A percentile compares a stretch with the other conserved stretches of the same genome.
phyloP scores from a whole-genome alignment of 2,113 vertebrate species.

The Nansenia antarctica region DNA sequence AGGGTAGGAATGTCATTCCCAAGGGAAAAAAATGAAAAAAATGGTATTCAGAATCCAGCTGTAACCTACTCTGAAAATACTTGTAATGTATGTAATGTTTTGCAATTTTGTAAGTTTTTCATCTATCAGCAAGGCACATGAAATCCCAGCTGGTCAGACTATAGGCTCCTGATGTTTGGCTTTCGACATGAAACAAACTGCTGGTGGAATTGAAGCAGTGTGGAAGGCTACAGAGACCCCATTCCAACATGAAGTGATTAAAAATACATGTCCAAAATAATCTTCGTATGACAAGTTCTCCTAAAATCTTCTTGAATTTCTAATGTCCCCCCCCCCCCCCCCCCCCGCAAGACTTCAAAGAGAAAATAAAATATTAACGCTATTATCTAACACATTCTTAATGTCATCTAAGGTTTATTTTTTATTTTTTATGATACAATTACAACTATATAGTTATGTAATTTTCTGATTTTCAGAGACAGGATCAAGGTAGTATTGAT shows the following conservation, averaged over 20 bases:
- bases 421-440: constrained; percentile 62
- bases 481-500: background rate
- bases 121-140: constrained; percentile 61
- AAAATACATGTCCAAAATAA: constrained; percentile 67
- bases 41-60: constrained; percentile 61
- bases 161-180: constrained; percentile 51
- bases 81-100: constrained; percentile 55
- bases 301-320: constrained; percentile 66
- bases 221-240: constrained; percentile 40
- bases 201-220: constrained; percentile 61
- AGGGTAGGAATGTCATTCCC: background rate
- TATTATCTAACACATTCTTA: constrained; percentile 66
- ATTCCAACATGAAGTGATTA: constrained; percentile 62
- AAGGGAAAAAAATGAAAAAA: constrained; percentile 33
- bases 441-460: background rate
- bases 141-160: constrained; percentile 70
- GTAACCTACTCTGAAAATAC: constrained; percentile 43
- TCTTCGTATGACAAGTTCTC: constrained; percentile 59
- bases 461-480: background rate
- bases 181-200: constrained; percentile 66
- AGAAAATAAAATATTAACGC: constrained; percentile 66
- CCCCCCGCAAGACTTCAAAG: constrained; percentile 65
- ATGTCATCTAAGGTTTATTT: constrained; percentile 62
- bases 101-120: constrained; percentile 68
- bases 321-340: too few relatives aligned